phyloP scores from a whole-genome alignment of 1,140 invertebrate genomes.

The Parapsyche elsis region DNA sequence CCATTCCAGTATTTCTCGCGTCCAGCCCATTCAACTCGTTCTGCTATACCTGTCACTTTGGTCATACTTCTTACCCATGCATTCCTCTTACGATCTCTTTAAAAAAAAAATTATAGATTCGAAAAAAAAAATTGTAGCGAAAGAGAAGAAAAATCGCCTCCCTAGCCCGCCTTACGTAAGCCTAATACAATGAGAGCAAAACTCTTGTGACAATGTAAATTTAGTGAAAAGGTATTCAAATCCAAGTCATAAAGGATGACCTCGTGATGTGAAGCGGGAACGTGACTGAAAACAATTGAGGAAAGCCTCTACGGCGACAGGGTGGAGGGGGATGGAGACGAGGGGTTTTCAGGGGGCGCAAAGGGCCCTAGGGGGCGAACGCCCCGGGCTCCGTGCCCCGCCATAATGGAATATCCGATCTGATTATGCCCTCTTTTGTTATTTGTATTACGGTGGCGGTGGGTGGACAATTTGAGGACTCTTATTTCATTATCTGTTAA shows the following conservation, averaged over 20 bases:
- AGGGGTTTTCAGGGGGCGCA: constrained; percentile 34
- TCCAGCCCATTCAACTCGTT: no score
- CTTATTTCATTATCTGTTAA: constrained; percentile 52
- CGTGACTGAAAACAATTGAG: constrained; percentile 56
- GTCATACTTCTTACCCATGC: no score
- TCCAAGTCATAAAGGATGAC: constrained; percentile 56
- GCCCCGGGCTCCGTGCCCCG: constrained; percentile 50
- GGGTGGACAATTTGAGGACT: constrained; percentile 47
- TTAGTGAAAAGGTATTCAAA: constrained; percentile 56
- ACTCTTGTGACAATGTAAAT: constrained; percentile 55
- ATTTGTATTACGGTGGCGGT: constrained; percentile 48
- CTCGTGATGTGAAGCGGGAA: constrained; percentile 54
- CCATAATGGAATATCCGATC: constrained; percentile 56
- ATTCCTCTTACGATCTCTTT: no score
- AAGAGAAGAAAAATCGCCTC: constrained; percentile 29
- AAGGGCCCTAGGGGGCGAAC: constrained; percentile 25
- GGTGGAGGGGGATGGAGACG: constrained; percentile 27
- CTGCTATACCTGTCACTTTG: no score
- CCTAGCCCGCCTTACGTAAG: constrained; percentile 37
- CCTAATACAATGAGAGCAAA: constrained; percentile 45
- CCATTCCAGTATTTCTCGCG: no score
- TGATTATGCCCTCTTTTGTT: constrained; percentile 57
- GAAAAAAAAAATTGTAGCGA: background rate
- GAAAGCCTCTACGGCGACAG: constrained; percentile 42
- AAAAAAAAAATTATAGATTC: no score